Percentiles rank a stretch among this genome's conserved stretches.
Evolutionary conservation across 2,113 vertebrate genomes (phyloP).

Genomic region (Eira barbara): DNA sequence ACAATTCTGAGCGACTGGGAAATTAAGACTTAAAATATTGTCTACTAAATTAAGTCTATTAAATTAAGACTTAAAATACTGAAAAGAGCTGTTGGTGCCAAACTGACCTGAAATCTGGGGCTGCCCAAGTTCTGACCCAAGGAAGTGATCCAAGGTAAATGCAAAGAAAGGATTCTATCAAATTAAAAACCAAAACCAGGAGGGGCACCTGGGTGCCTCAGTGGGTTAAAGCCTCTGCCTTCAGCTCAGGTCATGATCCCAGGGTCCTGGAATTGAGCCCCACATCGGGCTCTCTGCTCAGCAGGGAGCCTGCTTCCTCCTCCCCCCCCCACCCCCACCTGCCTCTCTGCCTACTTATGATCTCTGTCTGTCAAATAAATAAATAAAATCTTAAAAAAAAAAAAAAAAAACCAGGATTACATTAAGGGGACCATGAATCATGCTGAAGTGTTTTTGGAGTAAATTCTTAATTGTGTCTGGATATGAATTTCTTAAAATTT

Average conservation of each 20-base stretch:
- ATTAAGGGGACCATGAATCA: neutral
- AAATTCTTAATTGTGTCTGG: neutral
- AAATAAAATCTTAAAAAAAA: no score
- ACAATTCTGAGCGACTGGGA: neutral
- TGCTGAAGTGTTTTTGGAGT: neutral
- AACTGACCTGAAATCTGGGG: neutral
- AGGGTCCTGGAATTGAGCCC: no score
- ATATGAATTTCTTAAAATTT: constrained; percentile 24
- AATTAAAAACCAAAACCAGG: neutral
- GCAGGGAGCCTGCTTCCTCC: no score
- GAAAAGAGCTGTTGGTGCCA: neutral
- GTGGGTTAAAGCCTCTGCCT: no score
- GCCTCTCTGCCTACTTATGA: no score
- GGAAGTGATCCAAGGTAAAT: neutral
- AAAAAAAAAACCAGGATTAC: neutral
- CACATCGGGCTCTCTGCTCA: no score
- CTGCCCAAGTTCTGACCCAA: neutral
- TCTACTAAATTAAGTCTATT: no score
- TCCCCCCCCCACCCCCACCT: no score
- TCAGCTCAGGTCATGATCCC: no score
- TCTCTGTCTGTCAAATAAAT: no score
- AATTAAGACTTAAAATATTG: neutral
- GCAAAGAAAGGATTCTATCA: neutral
- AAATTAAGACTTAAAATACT: neutral
- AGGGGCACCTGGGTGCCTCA: no score